phyloP scores from a whole-genome alignment of 2,888 invertebrate species.

The Lumbricus terrestris region DNA sequence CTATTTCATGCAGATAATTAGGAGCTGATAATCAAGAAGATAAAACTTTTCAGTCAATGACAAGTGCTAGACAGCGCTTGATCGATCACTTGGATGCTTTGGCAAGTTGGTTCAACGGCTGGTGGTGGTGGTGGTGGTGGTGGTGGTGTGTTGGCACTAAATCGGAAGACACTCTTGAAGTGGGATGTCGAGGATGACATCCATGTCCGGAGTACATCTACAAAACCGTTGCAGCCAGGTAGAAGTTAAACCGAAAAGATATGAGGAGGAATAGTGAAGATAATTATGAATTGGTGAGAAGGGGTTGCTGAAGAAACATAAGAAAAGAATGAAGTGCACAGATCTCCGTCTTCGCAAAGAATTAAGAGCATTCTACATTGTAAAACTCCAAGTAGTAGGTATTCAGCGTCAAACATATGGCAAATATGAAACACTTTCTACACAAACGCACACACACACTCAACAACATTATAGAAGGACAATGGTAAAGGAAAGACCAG shows the following conservation, averaged over 20 bases:
- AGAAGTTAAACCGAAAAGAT: background rate
- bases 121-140: background rate
- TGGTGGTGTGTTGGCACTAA: background rate
- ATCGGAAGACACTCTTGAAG: slow-evolving; percentile 52
- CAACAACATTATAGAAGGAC: no score
- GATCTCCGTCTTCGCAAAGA: background rate
- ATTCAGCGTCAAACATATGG: no score
- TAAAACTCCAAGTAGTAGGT: no score
- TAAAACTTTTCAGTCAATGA: background rate
- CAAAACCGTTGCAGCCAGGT: background rate
- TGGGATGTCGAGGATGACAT: slow-evolving; percentile 54
- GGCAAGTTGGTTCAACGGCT: background rate
- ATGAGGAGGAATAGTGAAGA: no score
- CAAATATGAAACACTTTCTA: no score
- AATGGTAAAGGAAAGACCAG: no score
- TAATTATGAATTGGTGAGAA: background rate
- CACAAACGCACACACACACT: no score
- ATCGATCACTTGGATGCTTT: background rate
- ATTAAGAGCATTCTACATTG: no score
- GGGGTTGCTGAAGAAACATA: background rate
- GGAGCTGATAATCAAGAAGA: background rate
- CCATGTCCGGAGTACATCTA: slow-evolving; percentile 58
- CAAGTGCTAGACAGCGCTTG: background rate
- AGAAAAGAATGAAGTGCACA: background rate
- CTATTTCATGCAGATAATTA: background rate